Conservation (phyloP, 2,113 vertebrate species). For the Physeter macrocephalus region DNA sequence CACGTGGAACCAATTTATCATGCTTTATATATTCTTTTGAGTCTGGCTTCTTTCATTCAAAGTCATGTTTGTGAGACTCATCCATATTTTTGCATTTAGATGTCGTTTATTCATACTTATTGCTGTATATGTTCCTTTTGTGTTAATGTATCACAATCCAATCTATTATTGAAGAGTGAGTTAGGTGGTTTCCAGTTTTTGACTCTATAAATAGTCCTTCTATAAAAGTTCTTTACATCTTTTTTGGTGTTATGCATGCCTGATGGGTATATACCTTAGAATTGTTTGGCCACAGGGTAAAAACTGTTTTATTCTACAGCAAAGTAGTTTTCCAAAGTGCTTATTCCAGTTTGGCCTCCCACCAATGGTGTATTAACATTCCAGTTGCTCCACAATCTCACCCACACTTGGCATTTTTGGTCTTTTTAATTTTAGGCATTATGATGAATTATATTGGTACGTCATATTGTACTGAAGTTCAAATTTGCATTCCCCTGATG, state of each 20-base stretch:
- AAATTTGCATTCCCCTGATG: neutral
- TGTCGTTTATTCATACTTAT: neutral
- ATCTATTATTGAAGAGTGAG: neutral
- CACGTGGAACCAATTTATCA: neutral
- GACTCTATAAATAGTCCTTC: neutral
- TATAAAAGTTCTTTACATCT: neutral
- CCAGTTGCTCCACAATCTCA: neutral
- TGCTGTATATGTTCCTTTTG: neutral
- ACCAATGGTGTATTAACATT: neutral
- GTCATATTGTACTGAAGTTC: neutral
- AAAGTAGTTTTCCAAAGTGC: neutral
- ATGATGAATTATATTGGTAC: neutral
- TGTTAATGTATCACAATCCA: neutral
- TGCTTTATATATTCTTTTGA: neutral
- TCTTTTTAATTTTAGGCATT: slow-evolving; percentile 2
- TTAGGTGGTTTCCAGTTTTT: neutral
- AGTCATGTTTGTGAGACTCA: neutral
- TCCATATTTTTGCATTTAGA: neutral
- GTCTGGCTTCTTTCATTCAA: neutral
- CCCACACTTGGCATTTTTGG: neutral
- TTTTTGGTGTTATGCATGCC: neutral
- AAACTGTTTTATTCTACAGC: neutral
- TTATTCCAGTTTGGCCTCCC: neutral
- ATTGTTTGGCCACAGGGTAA: neutral
- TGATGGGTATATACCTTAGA: neutral